Base-by-base conservation (phyloP, 37 sponge, comb jelly and placozoan genomes). In the Bolinopsis microptera region DNA sequence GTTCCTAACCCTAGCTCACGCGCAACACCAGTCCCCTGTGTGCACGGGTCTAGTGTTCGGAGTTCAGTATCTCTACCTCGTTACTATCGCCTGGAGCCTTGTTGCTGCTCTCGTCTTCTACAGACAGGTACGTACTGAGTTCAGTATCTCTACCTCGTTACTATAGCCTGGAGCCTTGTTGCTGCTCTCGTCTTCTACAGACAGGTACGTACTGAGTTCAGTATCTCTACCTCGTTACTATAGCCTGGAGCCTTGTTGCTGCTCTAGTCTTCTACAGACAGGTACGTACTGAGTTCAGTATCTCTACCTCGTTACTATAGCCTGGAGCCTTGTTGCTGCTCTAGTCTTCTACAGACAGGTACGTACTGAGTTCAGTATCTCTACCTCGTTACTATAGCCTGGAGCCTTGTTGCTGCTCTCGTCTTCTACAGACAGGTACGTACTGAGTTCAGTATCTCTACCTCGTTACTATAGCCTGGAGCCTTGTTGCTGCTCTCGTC, bases 31-130 rank as follows among this genome's bases (percentile, higher is more conserved):
- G 75, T 72, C 75, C 75, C 75, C 3, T 3, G 31, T 72, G n/a
- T 72, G 75, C 18, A 28, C 26, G 13, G 75, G 75, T 8, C 26
- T 72, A 2, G 75, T 72, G n/a, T 72, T 72, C 31, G 75, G 31
- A 28, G 31, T 72, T 3, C 75, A 72, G 31, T 72, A 72, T 28
- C 31, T 72, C 75, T 72, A 72, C 31, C 75, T 72, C 75, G 75
- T 72, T 72, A 21, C 75, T 28, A 72, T 72, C 31, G 13, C 75
- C 26, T 72, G 75, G 75, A 72, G 75, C 31, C 26, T 72, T n/a
- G 31, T 72, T n/a, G 75, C 75, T 72, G 75, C 75, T 8, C 75
- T 72, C 31, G 31, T 28, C 75, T 72, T 72, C 26, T 72, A 72
- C 75, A 72, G 31, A 30, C 75, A 72, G 75, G 75, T 72, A n/a